Base-by-base conservation (phyloP, 1,140 invertebrate genomes). In the Callitettix versicolor region DNA sequence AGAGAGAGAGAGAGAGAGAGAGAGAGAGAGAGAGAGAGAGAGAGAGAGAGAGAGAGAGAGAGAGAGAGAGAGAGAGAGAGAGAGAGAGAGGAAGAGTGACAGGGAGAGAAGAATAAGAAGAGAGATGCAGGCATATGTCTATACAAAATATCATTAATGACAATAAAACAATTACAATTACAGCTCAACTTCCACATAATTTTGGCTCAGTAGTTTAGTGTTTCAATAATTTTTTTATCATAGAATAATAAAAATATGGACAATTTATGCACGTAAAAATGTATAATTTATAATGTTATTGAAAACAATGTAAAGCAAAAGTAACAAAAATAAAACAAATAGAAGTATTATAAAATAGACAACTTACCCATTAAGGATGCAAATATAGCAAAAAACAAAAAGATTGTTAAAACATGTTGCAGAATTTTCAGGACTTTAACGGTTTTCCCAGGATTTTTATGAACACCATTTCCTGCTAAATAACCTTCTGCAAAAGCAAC, bases 401-500 rank as follows among this genome's bases (percentile, higher is more conserved):
- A 77, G 60, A 88, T 81, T 30, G 84, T 84, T 5, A 86, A 69
- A 33, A 87, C 68, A 62, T 86, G 82, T 69, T 74, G 73, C 1
- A 84, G 69, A 38, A 85, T 70, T 72, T 84, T 83, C 20, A 88
- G 73, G 69, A 82, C 84, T 62, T 80, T 81, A 54, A 79, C 76
- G 12, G 80, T 76, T 69, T 82, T 80, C 3, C 77, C 77, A 5
- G 74, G 75, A 55, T 78, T 75, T 4, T 72, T 69, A 62, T 72
- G 70, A 63, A 71, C 72, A 43, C 68, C 68, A 52, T 73, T 72
- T 61, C 82, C 86, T 42, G 87, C 79, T 44, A 87, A 65, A 69
- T 93, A 94, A 6, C 91, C 91, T 71, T 95, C 91, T 44, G 88
- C 88, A 73, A 94, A 95, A 0, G 90, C 89, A 58, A 90, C 76